Evolutionary conservation across 2,888 invertebrate genomes (phyloP).

Genomic region (Neuroscelio doddi): DNA sequence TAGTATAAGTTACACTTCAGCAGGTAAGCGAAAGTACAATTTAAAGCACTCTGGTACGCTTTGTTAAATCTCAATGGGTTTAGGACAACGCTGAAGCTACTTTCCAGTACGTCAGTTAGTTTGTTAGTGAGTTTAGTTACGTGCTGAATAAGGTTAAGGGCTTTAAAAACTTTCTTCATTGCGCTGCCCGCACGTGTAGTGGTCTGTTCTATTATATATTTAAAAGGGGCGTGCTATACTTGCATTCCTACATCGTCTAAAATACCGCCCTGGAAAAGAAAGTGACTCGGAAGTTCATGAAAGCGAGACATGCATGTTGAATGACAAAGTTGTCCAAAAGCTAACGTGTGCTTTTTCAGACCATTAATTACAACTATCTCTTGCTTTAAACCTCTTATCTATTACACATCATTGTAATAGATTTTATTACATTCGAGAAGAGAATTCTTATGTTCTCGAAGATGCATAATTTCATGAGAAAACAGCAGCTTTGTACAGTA

Average conservation of each 20-base stretch:
- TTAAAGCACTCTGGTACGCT: conserved; percentile 56
- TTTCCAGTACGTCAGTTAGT: conserved; percentile 60
- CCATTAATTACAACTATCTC: no score
- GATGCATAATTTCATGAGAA: no score
- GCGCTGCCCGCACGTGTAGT: conserved; percentile 36
- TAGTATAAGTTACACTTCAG: no score
- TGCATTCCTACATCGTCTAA: conserved; percentile 4
- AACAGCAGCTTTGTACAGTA: no score
- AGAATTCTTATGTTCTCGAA: no score
- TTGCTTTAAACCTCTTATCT: no score
- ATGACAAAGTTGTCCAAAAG: no score
- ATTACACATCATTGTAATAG: no score
- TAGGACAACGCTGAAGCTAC: conserved; percentile 55
- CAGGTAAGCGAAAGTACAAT: no score
- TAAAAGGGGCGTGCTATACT: conserved; percentile 18
- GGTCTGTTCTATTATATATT: conserved; percentile 46
- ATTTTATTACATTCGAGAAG: no score
- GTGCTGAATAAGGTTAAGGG: conserved; percentile 60
- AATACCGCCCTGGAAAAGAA: conserved; percentile 18
- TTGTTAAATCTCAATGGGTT: conserved; percentile 63
- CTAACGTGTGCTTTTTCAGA: no score
- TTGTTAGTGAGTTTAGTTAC: conserved; percentile 61
- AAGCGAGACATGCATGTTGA: conserved; percentile 34
- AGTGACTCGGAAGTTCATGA: conserved; percentile 27
- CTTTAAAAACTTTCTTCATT: conserved; percentile 60